Conservation (phyloP, 2,113 vertebrate species). For the Psittacula cyanocephala region DNA sequence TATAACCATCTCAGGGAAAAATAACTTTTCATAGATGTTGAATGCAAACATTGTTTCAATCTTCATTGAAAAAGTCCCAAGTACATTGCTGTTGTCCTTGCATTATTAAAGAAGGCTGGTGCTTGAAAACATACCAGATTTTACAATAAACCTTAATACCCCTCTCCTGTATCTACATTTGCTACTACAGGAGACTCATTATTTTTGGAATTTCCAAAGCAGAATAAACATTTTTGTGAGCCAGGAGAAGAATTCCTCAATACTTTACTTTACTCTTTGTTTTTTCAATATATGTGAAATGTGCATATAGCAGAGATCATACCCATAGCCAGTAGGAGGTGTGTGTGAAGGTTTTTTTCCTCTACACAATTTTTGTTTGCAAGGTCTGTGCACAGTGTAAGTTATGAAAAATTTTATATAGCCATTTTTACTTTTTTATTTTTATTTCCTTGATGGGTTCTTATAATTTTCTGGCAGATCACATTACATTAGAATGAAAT, state of each 20-base stretch:
- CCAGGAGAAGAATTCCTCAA: not conserved
- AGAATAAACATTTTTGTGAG: not conserved
- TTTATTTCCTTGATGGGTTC: conserved; percentile 15
- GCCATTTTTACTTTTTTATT: conserved; percentile 6
- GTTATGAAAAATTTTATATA: not conserved
- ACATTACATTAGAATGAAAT: conserved; percentile 43
- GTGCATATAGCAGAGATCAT: not conserved
- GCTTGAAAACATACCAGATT: not conserved
- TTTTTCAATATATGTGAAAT: not conserved
- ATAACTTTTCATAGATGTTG: conserved; percentile 11
- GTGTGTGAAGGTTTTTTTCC: not conserved
- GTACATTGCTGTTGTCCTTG: not conserved
- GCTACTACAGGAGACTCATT: not conserved
- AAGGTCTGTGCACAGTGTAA: not conserved
- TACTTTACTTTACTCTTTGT: not conserved
- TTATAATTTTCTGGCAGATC: conserved; percentile 10
- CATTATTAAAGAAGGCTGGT: conserved; percentile 7
- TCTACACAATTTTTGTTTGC: not conserved
- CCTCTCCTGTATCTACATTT: not conserved
- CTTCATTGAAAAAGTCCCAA: not conserved
- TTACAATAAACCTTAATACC: not conserved
- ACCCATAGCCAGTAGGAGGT: not conserved
- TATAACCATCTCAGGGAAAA: not conserved
- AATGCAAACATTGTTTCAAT: conserved; percentile 16
- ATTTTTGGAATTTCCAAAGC: not conserved